A percentile compares a stretch with the other conserved stretches of the same genome.
Conservation (phyloP, 2,888 invertebrate genomes). For the Polyommatus iphigenia region DNA sequence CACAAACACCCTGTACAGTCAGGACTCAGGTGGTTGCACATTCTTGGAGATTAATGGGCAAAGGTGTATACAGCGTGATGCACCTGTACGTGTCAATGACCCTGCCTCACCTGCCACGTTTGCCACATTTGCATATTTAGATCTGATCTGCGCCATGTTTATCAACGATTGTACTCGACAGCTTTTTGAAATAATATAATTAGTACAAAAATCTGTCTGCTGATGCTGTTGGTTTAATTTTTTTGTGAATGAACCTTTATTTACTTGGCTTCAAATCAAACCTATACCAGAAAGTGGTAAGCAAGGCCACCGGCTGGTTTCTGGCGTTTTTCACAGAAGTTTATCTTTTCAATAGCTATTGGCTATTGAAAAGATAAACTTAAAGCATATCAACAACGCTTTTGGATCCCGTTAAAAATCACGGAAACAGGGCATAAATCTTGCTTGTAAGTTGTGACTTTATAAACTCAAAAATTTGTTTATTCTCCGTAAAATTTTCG, state of each 20-base stretch:
- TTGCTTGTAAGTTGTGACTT: no score
- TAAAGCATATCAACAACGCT: no score
- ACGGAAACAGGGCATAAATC: no score
- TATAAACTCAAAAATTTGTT: no score
- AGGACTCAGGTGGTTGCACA: slow-evolving; percentile 12
- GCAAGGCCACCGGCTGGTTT: no score
- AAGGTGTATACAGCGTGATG: slow-evolving; percentile 32
- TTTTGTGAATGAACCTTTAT: background rate
- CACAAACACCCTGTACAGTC: slow-evolving; percentile 3
- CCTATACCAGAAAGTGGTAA: no score
- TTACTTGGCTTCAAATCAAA: background rate
- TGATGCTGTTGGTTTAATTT: no score
- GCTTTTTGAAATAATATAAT: slow-evolving; percentile 1
- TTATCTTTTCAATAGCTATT: no score
- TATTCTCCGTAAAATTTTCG: no score
- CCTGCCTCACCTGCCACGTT: slow-evolving; percentile 71
- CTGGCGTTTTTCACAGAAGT: no score
- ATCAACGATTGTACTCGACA: slow-evolving; percentile 13
- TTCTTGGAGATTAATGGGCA: slow-evolving; percentile 20
- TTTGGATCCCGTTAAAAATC: no score
- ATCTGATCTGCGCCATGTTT: slow-evolving; percentile 41
- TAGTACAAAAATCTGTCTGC: background rate
- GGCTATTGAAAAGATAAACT: no score
- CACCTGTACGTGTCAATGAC: slow-evolving; percentile 60
- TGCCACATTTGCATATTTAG: slow-evolving; percentile 64